phyloP scores from a whole-genome alignment of 2,113 vertebrate genomes.

The Thunnus maccoyii region DNA sequence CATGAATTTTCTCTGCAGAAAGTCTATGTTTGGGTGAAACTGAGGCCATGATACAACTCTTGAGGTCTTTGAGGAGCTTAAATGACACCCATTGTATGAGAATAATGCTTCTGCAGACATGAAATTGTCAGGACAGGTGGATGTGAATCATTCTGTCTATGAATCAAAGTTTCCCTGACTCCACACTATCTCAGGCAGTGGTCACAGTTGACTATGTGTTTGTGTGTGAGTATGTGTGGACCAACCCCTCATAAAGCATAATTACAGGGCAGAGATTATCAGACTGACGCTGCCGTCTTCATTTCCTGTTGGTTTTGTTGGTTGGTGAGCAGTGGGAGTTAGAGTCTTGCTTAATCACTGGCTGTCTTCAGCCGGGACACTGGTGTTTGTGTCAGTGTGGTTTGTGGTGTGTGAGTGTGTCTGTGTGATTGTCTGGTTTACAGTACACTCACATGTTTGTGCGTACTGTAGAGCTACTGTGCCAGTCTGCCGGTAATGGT shows the following conservation, averaged over 20 bases:
- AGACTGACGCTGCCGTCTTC: slow-evolving; percentile 41
- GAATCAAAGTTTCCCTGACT: slow-evolving; percentile 21
- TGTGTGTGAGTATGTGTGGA: slow-evolving; percentile 30
- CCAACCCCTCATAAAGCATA: slow-evolving; percentile 51
- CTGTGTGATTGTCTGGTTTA: slow-evolving; percentile 40
- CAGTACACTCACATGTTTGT: slow-evolving; percentile 30
- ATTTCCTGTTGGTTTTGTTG: slow-evolving; percentile 64
- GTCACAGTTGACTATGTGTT: slow-evolving; percentile 6
- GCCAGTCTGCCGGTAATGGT: slow-evolving; percentile 2
- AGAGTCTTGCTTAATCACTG: slow-evolving; percentile 34
- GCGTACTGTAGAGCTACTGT: neutral
- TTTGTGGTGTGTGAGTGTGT: slow-evolving; percentile 51
- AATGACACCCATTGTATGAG: neutral
- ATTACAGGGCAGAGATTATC: slow-evolving; percentile 39
- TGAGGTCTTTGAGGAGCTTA: slow-evolving; percentile 4
- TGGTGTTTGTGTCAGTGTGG: slow-evolving; percentile 52
- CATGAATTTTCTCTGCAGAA: neutral
- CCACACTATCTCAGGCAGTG: neutral
- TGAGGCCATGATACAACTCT: neutral
- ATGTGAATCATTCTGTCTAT: slow-evolving; percentile 6
- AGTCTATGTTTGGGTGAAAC: neutral
- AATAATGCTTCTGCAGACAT: neutral
- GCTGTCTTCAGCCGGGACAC: slow-evolving; percentile 8
- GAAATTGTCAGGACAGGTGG: slow-evolving; percentile 7
- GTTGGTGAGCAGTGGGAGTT: slow-evolving; percentile 43